Evolutionary conservation across 2,888 invertebrate genomes (phyloP), one percentile per base, ranked within the genome.

Genomic region (Tenthredo amoena): DNA sequence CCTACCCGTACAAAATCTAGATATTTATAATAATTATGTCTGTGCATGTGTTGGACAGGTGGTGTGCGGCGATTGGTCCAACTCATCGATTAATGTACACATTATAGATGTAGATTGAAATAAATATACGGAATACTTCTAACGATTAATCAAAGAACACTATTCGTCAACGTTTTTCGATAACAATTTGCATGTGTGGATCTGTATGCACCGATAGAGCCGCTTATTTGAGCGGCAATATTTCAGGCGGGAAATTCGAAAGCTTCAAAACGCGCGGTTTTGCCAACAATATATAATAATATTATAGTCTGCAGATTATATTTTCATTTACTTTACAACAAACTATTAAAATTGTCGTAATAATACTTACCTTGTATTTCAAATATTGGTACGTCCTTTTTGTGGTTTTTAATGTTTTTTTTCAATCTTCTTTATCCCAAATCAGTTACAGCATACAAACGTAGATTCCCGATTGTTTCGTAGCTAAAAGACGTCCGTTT

Each of bases 61-160:
- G 89, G 89, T 89, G 86, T 86, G 81, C 84, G 84, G 37, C 86
- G 88, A 91, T 91, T 91, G 90, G 91, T 84, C 50, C 84, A 85
- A 81, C 40, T 55, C 50, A 34, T 55, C 76, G 37, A 47, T 47
- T 37, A 40, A n/a, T 62, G 4, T 26, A 62, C 55, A 7, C 55
- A n/a, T 55, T 55, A 55, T 55, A 55, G 55, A 55, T 55, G n/a
- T n/a, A 55, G n/a, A n/a, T 55, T 55, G 6, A n/a, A n/a, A 55
- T 55, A 55, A 55, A 55, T 47, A 12, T 10, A 47, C 43, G 10
- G 43, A 12, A 47, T 47, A 7, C 4, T n/a, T 55, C 6, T 1
- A n/a, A 55, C n/a, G 55, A 55, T n/a, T 55, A 55, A 55, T 55
- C 7, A 7, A n/a, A 55, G 5, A n/a, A 55, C 7, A 55, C 55